Conservation (phyloP, 2,888 invertebrate species). For the Xestia rhomboidea region DNA sequence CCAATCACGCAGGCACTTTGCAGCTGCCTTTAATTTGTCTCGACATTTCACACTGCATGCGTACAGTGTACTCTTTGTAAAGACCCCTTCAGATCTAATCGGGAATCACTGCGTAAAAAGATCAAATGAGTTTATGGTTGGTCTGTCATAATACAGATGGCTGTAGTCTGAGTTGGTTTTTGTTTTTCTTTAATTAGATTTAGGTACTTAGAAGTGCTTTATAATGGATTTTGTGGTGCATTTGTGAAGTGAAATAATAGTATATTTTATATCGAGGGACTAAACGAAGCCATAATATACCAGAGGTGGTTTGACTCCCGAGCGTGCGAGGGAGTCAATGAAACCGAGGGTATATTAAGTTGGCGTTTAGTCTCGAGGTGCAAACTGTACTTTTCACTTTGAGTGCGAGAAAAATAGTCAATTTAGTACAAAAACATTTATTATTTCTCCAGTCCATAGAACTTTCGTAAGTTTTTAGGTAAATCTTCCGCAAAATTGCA, state of each 20-base stretch:
- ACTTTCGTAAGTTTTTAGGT: no score
- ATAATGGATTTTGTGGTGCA: not conserved
- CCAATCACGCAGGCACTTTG: slow-evolving; percentile 81
- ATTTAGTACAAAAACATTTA: no score
- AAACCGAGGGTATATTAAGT: no score
- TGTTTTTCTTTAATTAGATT: slow-evolving; percentile 21
- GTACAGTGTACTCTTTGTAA: slow-evolving; percentile 69
- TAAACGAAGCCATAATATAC: no score
- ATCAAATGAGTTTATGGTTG: slow-evolving; percentile 54
- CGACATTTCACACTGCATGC: slow-evolving; percentile 80
- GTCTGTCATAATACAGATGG: slow-evolving; percentile 37
- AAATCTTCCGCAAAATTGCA: no score
- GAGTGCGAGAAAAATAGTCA: no score
- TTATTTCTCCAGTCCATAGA: no score
- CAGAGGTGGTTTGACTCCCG: no score
- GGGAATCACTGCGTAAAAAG: slow-evolving; percentile 65
- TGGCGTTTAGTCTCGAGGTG: no score
- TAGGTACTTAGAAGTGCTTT: slow-evolving; percentile 9
- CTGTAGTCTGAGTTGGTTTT: slow-evolving; percentile 20
- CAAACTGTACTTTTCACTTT: no score
- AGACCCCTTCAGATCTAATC: slow-evolving; percentile 66
- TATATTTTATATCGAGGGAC: no score
- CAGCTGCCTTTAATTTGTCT: slow-evolving; percentile 88
- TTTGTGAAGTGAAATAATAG: not conserved
- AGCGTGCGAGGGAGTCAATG: no score